Evolutionary conservation across 1,140 invertebrate genomes (phyloP).

Genomic region (Holcopasites calliopsidis): DNA sequence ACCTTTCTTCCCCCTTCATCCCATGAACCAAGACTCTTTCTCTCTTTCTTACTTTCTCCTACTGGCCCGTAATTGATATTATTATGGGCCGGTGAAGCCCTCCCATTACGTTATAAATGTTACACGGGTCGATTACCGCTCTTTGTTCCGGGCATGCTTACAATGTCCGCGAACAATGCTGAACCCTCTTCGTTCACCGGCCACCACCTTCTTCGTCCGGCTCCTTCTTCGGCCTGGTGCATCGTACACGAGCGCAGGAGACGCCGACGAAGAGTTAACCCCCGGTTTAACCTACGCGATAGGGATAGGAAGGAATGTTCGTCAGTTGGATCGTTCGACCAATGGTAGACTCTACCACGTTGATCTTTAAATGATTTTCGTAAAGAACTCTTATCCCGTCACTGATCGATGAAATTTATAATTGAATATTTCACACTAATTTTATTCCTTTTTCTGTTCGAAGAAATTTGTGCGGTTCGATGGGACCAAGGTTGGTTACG

Average conservation of each 20-base stretch:
- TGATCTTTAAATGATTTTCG: neutral
- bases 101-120: conserved; percentile 74
- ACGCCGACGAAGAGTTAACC: conserved; percentile 49
- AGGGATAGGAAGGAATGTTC: conserved; percentile 40
- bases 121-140: conserved; percentile 72
- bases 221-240: conserved; percentile 26
- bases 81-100: conserved; percentile 68
- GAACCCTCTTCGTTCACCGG: conserved; percentile 55
- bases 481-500: neutral
- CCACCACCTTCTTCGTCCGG: conserved; percentile 28
- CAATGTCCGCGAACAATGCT: conserved; percentile 66
- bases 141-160: conserved; percentile 66
- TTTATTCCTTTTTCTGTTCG: too few relatives aligned
- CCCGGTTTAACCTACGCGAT: conserved; percentile 50
- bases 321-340: neutral
- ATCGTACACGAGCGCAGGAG: conserved; percentile 45
- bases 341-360: neutral
- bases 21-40: neutral
- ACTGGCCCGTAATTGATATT: conserved; percentile 70
- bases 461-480: neutral
- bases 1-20: conserved; percentile 13
- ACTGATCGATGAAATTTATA: neutral
- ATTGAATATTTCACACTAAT: too few relatives aligned
- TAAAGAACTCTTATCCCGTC: neutral
- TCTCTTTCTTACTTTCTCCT: conserved; percentile 39